These are phyloP conservation scores for Scaptomyza cyrtandrae DNA, from an alignment of 2,888 invertebrate genomes.

Conservation along the genomic window DNA sequence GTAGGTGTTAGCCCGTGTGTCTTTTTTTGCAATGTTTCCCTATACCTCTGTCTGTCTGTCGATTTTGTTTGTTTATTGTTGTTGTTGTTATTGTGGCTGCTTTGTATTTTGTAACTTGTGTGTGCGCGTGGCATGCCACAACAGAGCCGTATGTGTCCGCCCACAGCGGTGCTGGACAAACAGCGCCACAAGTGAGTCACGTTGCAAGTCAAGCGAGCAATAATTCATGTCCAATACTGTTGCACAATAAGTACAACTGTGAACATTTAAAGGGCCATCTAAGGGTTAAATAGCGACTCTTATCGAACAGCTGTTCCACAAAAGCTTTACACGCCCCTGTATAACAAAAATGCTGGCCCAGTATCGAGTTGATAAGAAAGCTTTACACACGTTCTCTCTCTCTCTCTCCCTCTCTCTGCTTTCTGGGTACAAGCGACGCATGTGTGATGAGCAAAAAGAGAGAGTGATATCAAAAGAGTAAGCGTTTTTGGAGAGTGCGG, in stretches of 20 bases:
- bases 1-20: slow-evolving; percentile 70
- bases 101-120: slow-evolving; percentile 27
- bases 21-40: slow-evolving; percentile 57
- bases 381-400: slow-evolving; percentile 25
- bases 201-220: slow-evolving; percentile 62
- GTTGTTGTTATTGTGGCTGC: slow-evolving; percentile 12
- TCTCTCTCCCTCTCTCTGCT: slow-evolving; percentile 9
- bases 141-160: slow-evolving; percentile 70
- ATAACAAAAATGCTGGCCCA: slow-evolving; percentile 24
- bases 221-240: slow-evolving; percentile 62
- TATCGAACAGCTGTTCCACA: slow-evolving; percentile 64
- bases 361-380: slow-evolving; percentile 64
- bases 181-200: slow-evolving; percentile 70
- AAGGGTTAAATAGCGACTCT: slow-evolving; percentile 62
- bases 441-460: slow-evolving; percentile 34
- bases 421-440: slow-evolving; percentile 40
- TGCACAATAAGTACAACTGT: slow-evolving; percentile 37
- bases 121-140: slow-evolving; percentile 70
- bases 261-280: slow-evolving; percentile 46
- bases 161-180: slow-evolving; percentile 61
- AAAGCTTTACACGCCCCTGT: slow-evolving; percentile 40
- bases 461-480: slow-evolving; percentile 7
- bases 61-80: slow-evolving; percentile 22
- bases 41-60: slow-evolving; percentile 24
- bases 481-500: slow-evolving; percentile 3